Conservation (phyloP, 2,888 invertebrate species). For the Pseudococcus longispinus region DNA sequence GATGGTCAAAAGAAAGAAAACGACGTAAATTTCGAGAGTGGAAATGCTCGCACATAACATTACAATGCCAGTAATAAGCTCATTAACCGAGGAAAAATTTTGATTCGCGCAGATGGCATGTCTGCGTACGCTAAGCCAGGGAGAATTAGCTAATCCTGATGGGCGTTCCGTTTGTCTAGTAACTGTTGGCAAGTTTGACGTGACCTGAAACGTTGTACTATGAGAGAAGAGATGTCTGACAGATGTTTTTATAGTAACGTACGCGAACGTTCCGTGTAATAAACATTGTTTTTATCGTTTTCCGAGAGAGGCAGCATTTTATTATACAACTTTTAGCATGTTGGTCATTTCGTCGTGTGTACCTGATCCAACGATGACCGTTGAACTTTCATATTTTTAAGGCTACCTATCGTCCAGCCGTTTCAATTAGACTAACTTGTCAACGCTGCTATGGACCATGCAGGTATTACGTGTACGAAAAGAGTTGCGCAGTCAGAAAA, state of each 20-base stretch:
- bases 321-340: not conserved
- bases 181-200: constrained; percentile 41
- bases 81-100: not conserved
- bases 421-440: not conserved
- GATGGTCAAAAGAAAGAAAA: not conserved
- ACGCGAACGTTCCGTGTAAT: constrained; percentile 16
- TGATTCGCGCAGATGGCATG: constrained; percentile 12
- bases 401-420: not conserved
- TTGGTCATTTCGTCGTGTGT: not conserved
- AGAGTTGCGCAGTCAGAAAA: not conserved
- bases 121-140: not conserved
- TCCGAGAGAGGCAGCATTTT: constrained; percentile 21
- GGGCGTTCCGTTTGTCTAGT: constrained; percentile 35
- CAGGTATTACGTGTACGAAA: not conserved
- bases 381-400: constrained; percentile 12
- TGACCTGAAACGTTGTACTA: constrained; percentile 35
- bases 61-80: not conserved
- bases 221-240: constrained; percentile 12
- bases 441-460: not conserved
- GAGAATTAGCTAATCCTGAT: constrained; percentile 42
- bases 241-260: constrained; percentile 42
- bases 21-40: not conserved
- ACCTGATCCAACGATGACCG: not conserved
- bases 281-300: constrained; percentile 40
- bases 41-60: not conserved